Evolutionary conservation across 1,140 invertebrate species (phyloP), one percentile per base, ranked within the genome.

Genomic region (Sinella curviseta): DNA sequence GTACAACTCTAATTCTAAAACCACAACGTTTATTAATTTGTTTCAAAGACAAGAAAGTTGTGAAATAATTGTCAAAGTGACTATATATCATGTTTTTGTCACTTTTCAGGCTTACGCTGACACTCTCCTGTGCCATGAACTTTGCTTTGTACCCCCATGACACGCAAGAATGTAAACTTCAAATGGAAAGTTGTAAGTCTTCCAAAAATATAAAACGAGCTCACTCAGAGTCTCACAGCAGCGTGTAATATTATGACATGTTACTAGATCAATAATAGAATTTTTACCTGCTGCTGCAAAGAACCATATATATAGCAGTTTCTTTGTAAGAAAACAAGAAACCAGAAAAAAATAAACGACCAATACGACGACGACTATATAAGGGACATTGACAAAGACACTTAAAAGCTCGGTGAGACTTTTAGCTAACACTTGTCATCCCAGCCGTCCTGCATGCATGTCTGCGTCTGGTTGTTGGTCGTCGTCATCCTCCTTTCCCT

Each of bases 61-160:
- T n/a, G n/a, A n/a, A n/a, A n/a, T n/a, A n/a, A n/a, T n/a, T n/a
- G n/a, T n/a, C n/a, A n/a, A n/a, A n/a, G n/a, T n/a, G n/a, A n/a
- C n/a, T 48, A 48, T 12, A 48, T 48, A 48, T 48, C 8, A 12
- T 20, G 20, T 48, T 48, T 48, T 48, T 48, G 39, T 12, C 39
- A 60, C 12, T 75, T 76, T 60, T 1, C 75, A 92, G 91, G 83
- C 87, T 96, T 78, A 96, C 94, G 0, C 85, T 96, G 33, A 92
- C 91, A 82, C 86, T 96, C 16, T 95, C 94, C 2, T 96, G 94
- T 84, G 93, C 94, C 4, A 96, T 96, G 94, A 95, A 95, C 86
- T 96, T 95, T 87, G 91, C 94, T 84, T 94, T 95, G 77, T 96
- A 96, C 86, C 94, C 94, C 0, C 94, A 96, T 84, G 94, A 96